A percentile compares a stretch with the other conserved stretches of the same genome.
Conservation (phyloP, 2,888 invertebrate genomes). For the Drosophila pseudotalamancana region DNA sequence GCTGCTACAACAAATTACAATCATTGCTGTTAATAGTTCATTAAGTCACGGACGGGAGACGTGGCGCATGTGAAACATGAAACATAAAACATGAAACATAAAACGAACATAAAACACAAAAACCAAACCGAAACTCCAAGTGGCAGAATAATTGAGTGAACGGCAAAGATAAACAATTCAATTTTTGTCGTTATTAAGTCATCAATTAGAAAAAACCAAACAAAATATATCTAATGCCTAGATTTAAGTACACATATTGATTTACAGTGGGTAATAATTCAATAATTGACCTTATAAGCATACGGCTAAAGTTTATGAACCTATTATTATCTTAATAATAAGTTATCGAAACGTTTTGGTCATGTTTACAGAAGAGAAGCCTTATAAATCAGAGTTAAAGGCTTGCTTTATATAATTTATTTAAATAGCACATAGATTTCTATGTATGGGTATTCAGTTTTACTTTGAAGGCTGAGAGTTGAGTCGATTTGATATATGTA, state of each 20-base stretch:
- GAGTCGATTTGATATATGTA: no score
- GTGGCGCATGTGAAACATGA: conserved; percentile 64
- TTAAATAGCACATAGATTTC: no score
- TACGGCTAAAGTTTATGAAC: background rate
- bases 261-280: conserved; percentile 5
- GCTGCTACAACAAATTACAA: conserved; percentile 75
- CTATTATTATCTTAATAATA: no score
- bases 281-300: background rate
- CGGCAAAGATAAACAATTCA: conserved; percentile 76
- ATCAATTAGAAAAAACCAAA: conserved; percentile 64
- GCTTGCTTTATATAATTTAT: no score
- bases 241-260: conserved; percentile 6
- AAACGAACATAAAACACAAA: conserved; percentile 54
- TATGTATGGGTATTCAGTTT: no score
- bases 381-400: no score
- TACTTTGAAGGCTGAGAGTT: no score
- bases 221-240: conserved; percentile 24
- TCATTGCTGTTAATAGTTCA: conserved; percentile 79
- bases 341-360: no score
- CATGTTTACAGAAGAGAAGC: no score
- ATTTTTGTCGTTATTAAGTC: conserved; percentile 73
- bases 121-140: conserved; percentile 56
- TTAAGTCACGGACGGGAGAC: conserved; percentile 75
- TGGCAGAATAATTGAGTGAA: conserved; percentile 80
- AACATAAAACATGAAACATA: conserved; percentile 67